These are phyloP conservation scores for Sandelia bainsii DNA, from an alignment of 2,797 vertebrate species.

Conservation along the genomic window DNA sequence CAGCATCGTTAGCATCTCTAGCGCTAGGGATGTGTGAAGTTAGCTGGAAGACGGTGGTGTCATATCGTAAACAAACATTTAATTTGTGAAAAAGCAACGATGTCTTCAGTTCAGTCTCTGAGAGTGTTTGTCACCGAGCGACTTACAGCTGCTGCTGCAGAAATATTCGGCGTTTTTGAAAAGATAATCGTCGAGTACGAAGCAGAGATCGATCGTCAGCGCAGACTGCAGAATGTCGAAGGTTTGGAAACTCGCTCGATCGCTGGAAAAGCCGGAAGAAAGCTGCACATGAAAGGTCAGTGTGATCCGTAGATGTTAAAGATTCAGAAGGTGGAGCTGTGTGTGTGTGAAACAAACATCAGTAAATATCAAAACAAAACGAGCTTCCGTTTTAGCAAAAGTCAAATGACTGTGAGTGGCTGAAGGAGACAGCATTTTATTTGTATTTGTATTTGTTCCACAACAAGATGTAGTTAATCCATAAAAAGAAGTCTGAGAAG, in stretches of 20 bases:
- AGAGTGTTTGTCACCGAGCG: constrained; percentile 11
- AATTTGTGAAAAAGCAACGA: background rate
- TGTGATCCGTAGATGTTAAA: too few relatives aligned
- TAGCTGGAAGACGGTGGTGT: background rate
- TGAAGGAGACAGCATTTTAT: too few relatives aligned
- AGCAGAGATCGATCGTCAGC: constrained; percentile 38
- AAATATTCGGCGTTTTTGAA: constrained; percentile 47
- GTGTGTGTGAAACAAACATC: too few relatives aligned
- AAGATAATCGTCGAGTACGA: constrained; percentile 31
- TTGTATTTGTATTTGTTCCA: too few relatives aligned
- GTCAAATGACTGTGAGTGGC: too few relatives aligned
- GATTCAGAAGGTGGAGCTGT: too few relatives aligned
- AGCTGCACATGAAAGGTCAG: background rate
- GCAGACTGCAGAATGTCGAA: constrained; percentile 31
- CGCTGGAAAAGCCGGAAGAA: constrained; percentile 5
- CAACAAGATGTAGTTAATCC: too few relatives aligned
- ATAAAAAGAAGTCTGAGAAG: too few relatives aligned
- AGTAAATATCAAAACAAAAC: too few relatives aligned
- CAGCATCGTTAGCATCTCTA: background rate
- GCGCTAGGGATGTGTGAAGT: too few relatives aligned
- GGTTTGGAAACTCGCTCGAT: constrained; percentile 3
- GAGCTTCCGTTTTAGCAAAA: too few relatives aligned
- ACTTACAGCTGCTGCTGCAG: constrained; percentile 45
- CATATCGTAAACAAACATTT: rapidly evolving
- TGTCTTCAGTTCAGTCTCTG: constrained; percentile 13